Evolutionary conservation across 2,888 invertebrate genomes (phyloP).

Genomic region (Alcis repandata): DNA sequence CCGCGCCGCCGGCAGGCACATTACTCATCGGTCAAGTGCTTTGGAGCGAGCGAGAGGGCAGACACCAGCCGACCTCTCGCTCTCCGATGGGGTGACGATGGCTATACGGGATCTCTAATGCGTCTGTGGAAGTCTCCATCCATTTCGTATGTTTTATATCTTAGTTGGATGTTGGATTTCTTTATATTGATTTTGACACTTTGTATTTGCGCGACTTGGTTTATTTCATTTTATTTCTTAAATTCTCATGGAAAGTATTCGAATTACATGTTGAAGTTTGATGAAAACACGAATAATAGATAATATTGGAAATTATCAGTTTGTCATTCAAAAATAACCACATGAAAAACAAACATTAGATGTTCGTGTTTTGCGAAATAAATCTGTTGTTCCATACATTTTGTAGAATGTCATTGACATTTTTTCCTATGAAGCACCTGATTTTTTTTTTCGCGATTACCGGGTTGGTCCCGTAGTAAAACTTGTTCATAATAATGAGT

Average conservation of each 20-base stretch:
- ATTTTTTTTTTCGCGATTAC: no score
- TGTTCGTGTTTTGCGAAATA: no score
- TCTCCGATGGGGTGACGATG: conserved; percentile 47
- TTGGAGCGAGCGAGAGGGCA: conserved; percentile 53
- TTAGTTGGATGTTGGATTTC: conserved; percentile 18
- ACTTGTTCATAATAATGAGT: no score
- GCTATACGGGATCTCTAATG: conserved; percentile 41
- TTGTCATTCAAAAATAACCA: no score
- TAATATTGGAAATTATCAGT: no score
- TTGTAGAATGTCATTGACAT: no score
- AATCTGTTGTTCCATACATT: no score
- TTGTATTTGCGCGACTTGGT: neutral
- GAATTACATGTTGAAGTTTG: no score
- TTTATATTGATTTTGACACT: neutral
- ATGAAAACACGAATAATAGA: no score
- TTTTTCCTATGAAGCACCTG: no score
- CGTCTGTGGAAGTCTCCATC: conserved; percentile 41
- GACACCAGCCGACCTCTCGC: conserved; percentile 25
- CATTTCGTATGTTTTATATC: conserved; percentile 40
- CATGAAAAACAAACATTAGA: no score
- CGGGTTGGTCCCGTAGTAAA: no score
- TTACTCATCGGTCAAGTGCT: conserved; percentile 69
- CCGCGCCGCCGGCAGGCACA: conserved; percentile 43
- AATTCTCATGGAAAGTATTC: neutral
- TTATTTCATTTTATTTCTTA: neutral